Conservation (phyloP, 2,113 vertebrate genomes). For the Pelmatolapia mariae region DNA sequence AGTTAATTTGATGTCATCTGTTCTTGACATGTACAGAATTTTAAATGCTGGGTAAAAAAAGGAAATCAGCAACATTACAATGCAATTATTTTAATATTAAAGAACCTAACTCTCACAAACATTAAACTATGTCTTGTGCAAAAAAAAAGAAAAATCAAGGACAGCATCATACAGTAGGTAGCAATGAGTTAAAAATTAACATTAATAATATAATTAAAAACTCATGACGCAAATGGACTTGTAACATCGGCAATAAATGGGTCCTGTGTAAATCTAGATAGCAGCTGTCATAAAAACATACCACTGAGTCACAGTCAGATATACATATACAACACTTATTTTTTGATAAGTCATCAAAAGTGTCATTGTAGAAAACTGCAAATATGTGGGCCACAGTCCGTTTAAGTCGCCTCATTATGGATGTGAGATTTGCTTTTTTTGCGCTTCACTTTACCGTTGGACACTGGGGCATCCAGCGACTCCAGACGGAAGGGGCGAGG, state of each 20-base stretch:
- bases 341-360: neutral
- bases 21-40: neutral
- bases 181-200: neutral
- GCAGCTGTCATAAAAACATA: neutral
- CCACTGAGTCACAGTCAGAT: neutral
- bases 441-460: constrained; percentile 67
- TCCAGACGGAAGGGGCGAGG: constrained; percentile 84
- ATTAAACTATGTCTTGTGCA: neutral
- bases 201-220: neutral
- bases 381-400: neutral
- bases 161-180: neutral
- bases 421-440: constrained; percentile 75
- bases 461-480: constrained; percentile 62
- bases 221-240: neutral
- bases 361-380: neutral
- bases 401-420: constrained; percentile 50
- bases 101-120: neutral
- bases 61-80: neutral
- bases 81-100: neutral
- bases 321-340: neutral
- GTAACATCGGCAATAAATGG: neutral
- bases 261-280: neutral
- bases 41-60: neutral
- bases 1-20: neutral
- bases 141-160: neutral